Percentiles rank a stretch among this genome's conserved stretches.
phyloP scores from a whole-genome alignment of 2,888 invertebrate genomes.

The Sinodicranocentrus sp. region DNA sequence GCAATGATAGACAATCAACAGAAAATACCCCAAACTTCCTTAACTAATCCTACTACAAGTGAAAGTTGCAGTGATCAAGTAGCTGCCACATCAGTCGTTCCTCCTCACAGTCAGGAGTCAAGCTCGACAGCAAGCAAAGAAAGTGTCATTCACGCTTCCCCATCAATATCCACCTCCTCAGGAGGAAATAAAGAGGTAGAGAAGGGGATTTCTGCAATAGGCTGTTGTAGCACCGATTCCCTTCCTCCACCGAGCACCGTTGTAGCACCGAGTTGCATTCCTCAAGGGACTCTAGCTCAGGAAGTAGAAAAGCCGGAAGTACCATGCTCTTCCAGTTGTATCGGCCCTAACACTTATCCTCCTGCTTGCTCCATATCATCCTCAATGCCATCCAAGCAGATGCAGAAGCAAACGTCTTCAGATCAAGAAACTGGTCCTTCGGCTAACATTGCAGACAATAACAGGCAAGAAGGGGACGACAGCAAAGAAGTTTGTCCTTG shows the following conservation, averaged over 20 bases:
- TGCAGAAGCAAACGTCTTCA: background rate
- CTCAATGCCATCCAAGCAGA: slow-evolving; percentile 3
- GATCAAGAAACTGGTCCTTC: too few relatives aligned
- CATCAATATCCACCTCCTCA: background rate
- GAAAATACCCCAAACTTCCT: too few relatives aligned
- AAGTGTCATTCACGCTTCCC: slow-evolving; percentile 54
- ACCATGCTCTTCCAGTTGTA: too few relatives aligned
- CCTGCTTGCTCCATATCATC: slow-evolving; percentile 12
- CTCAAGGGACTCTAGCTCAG: background rate
- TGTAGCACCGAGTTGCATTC: background rate
- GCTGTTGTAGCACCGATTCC: background rate
- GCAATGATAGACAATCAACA: slow-evolving; percentile 13
- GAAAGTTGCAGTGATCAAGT: background rate
- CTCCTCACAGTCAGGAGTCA: background rate
- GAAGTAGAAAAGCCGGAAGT: too few relatives aligned
- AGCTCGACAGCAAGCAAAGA: slow-evolving; percentile 55
- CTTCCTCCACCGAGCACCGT: too few relatives aligned
- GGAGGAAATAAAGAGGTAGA: background rate
- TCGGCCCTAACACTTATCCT: background rate
- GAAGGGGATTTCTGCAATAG: background rate
- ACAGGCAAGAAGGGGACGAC: slow-evolving; percentile 64
- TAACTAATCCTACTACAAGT: too few relatives aligned
- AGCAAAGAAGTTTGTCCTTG: slow-evolving; percentile 94
- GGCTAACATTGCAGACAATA: slow-evolving; percentile 26
- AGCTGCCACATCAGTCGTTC: slow-evolving; percentile 14